Conservation (phyloP, 1,140 invertebrate genomes). For the Leptonema lineaticorne region DNA sequence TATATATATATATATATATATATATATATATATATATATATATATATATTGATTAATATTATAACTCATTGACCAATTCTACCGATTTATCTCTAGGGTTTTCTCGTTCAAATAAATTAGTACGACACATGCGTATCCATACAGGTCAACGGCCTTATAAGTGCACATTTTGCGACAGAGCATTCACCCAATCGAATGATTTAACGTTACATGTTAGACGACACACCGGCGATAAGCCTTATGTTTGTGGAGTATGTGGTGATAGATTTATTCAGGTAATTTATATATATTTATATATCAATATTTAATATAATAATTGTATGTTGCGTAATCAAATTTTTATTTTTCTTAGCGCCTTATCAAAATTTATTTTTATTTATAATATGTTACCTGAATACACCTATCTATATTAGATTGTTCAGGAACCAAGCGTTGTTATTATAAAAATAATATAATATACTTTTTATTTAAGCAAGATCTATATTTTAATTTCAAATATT, state of each 20-base stretch:
- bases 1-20: too few relatives aligned
- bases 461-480: too few relatives aligned
- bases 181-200: constrained; percentile 62
- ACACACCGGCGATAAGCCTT: constrained; percentile 60
- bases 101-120: constrained; percentile 60
- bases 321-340: neutral
- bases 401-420: too few relatives aligned
- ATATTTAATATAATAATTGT: too few relatives aligned
- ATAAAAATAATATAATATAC: too few relatives aligned
- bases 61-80: neutral
- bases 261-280: constrained; percentile 48
- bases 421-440: too few relatives aligned
- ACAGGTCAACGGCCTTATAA: constrained; percentile 61
- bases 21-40: too few relatives aligned
- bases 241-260: constrained; percentile 53
- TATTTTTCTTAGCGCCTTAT: neutral
- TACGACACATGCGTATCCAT: constrained; percentile 62
- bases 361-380: neutral
- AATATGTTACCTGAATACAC: neutral
- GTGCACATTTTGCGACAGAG: constrained; percentile 60
- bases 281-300: too few relatives aligned
- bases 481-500: too few relatives aligned
- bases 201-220: constrained; percentile 58
- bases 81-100: constrained; percentile 56
- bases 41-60: too few relatives aligned